Percentiles rank a stretch among this genome's conserved stretches.
Evolutionary conservation across 2,888 invertebrate species (phyloP).

Genomic region (Eupelmus urozonus): DNA sequence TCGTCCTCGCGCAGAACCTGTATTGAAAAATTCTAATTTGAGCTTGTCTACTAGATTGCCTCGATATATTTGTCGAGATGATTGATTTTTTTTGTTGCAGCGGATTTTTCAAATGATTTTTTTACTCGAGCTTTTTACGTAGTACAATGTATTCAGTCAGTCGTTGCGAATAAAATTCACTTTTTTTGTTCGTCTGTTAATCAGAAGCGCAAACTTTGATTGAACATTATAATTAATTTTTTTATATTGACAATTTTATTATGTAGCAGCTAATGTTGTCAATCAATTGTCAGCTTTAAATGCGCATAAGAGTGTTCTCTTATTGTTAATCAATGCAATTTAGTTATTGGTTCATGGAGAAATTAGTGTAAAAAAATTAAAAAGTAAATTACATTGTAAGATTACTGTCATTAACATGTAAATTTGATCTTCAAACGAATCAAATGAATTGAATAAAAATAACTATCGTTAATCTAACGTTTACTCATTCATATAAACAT

Average conservation of each 20-base stretch:
- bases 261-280: not conserved
- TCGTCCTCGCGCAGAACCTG: conserved; percentile 34
- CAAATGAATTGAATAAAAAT: too few relatives aligned
- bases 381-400: too few relatives aligned
- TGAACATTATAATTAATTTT: conserved; percentile 23
- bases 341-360: too few relatives aligned
- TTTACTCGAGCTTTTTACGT: not conserved
- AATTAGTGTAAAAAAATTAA: too few relatives aligned
- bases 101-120: not conserved
- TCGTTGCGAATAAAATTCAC: not conserved
- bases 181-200: conserved; percentile 8
- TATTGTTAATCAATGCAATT: not conserved
- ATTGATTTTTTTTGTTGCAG: conserved; percentile 9
- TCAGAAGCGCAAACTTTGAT: not conserved
- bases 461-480: too few relatives aligned
- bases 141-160: not conserved
- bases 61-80: conserved; percentile 1
- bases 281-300: not conserved
- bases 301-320: not conserved
- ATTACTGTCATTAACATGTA: too few relatives aligned
- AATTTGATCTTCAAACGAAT: too few relatives aligned
- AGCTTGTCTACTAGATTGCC: not conserved
- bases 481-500: too few relatives aligned
- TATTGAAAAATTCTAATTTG: conserved; percentile 30
- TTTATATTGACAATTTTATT: not conserved